Evolutionary conservation across 2,888 invertebrate genomes (phyloP), one percentile per base, ranked within the genome.

Genomic region (Malthinus flaveolus): DNA sequence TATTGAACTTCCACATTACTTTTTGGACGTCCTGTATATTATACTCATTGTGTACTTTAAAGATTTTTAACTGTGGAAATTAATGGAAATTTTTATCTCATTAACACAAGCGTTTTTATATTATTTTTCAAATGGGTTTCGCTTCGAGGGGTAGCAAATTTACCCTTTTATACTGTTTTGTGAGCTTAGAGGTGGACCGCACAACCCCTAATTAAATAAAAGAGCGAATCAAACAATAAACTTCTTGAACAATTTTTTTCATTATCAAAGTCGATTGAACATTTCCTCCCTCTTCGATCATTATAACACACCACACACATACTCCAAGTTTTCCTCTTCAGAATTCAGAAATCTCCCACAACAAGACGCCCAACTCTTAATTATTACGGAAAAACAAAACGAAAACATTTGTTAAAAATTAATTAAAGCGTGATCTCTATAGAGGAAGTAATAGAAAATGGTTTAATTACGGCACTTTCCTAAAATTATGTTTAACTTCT

Each of bases 81-180:
- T 73, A 73, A 73, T 73, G 72, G 72, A 70, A 23, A 69, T 71
- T 74, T 71, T 73, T 71, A 73, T 74, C 74, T 74, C 74, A 73
- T 74, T 74, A 73, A 70, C 70, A 69, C 66, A 11, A 63, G 61
- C 67, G 48, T 67, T 23, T 23, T 23, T 23, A 3, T 5, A 23
- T 23, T 23, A 23, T 23, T 23, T 23, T 23, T 23, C 23, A 23
- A 5, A 23, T 23, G 2, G 23, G 23, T 3, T 23, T 23, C 5
- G 5, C 23, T 23, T 23, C 23, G 23, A 23, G 23, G 23, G 23
- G 23, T 23, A 23, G 23, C 5, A 23, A 23, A 23, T 23, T 23
- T 23, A 23, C 23, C 23, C 23, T 23, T 23, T 23, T 23, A 23
- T 23, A 23, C 23, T 23, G 23, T 23, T 23, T 23, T 23, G 23